A percentile compares a stretch with the other conserved stretches of the same genome.
phyloP scores from a whole-genome alignment of 2,888 invertebrate genomes.

The Chromoteleia sp. region DNA sequence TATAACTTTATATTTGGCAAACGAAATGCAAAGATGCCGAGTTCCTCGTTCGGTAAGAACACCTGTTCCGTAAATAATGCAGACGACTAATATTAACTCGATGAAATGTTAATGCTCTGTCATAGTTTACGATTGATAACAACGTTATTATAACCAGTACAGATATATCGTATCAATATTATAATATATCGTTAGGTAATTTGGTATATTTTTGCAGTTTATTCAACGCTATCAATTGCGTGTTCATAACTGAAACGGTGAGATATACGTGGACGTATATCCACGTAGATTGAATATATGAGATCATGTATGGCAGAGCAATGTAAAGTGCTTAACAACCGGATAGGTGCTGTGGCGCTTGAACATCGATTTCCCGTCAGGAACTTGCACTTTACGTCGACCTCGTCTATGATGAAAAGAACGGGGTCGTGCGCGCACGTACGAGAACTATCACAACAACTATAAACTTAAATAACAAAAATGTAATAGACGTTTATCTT shows the following conservation, averaged over 20 bases:
- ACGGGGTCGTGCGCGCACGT: constrained; percentile 60
- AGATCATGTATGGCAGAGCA: constrained; percentile 53
- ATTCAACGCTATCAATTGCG: not conserved
- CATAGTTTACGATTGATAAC: too few relatives aligned
- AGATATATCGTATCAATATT: too few relatives aligned
- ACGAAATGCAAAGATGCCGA: too few relatives aligned
- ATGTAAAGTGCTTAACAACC: constrained; percentile 68
- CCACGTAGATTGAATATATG: constrained; percentile 40
- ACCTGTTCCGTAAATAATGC: too few relatives aligned
- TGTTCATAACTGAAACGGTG: not conserved
- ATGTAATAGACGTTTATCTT: too few relatives aligned
- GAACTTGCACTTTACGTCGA: constrained; percentile 75
- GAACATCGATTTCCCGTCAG: constrained; percentile 78
- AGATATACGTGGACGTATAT: constrained; percentile 15
- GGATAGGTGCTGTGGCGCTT: constrained; percentile 74
- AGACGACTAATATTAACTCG: too few relatives aligned
- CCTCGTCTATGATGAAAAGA: constrained; percentile 71
- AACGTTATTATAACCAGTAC: too few relatives aligned
- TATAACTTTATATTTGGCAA: too few relatives aligned
- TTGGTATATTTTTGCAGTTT: too few relatives aligned
- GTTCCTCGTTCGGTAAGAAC: too few relatives aligned
- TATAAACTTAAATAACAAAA: constrained; percentile 38
- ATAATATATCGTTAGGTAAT: too few relatives aligned
- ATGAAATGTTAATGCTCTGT: too few relatives aligned
- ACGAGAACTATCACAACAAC: constrained; percentile 47